These are phyloP conservation scores for Holcopasites calliopsidis DNA, from an alignment of 1,140 invertebrate species.

Conservation along the genomic window DNA sequence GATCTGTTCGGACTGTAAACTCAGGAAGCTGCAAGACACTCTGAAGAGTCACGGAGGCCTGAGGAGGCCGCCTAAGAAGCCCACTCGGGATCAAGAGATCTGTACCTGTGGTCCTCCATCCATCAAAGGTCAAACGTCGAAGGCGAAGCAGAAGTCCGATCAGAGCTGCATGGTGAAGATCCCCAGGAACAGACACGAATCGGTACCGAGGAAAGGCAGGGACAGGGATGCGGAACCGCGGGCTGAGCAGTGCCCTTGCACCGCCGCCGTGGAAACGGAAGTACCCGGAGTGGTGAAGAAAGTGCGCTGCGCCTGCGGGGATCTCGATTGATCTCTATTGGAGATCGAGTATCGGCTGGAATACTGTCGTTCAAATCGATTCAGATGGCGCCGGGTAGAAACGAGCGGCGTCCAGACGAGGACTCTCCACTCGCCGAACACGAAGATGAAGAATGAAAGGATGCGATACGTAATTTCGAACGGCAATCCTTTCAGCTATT, in stretches of 20 bases:
- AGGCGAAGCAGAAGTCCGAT: conserved; percentile 27
- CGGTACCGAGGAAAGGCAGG: neutral
- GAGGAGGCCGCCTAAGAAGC: neutral
- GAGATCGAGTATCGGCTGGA: neutral
- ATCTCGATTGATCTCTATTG: conserved; percentile 14
- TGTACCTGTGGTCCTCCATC: neutral
- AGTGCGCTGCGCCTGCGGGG: conserved; percentile 19
- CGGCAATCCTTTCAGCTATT: conserved; percentile 13
- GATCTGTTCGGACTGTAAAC: conserved; percentile 34
- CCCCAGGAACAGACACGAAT: neutral
- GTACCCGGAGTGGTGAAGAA: neutral
- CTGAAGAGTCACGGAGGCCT: neutral
- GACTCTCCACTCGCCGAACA: conserved; percentile 4
- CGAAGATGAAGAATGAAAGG: conserved; percentile 10
- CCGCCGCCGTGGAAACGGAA: neutral
- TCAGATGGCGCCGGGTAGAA: neutral
- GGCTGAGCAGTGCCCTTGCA: conserved; percentile 11
- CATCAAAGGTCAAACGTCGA: neutral
- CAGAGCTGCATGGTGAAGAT: conserved; percentile 50
- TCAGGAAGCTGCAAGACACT: neutral
- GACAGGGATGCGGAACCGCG: neutral
- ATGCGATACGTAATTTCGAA: conserved; percentile 38
- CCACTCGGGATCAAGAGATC: neutral
- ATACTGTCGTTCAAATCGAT: neutral
- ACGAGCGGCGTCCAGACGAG: neutral